Percentiles rank a stretch among this genome's conserved stretches.
Evolutionary conservation across 1,140 invertebrate species (phyloP).

Genomic region (Geopemphigus sp.): DNA sequence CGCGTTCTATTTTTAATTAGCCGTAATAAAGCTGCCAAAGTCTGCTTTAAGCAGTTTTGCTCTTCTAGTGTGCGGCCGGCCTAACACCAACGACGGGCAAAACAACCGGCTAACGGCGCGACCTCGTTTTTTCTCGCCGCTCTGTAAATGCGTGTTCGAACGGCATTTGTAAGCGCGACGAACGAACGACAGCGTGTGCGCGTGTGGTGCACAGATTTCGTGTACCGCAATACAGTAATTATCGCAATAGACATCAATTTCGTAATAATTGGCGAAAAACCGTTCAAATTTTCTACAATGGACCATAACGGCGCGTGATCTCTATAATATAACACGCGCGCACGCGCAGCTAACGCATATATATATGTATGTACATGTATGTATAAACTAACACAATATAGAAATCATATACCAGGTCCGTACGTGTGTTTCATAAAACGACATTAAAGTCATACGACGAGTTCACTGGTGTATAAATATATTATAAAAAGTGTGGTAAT

Average conservation of each 20-base stretch:
- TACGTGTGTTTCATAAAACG: conserved; percentile 8
- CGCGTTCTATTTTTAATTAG: too few relatives aligned
- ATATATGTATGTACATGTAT: background rate
- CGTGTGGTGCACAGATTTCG: background rate
- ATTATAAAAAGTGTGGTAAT: conserved; percentile 31
- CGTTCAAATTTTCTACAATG: conserved; percentile 11
- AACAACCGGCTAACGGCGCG: too few relatives aligned
- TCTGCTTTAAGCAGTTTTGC: too few relatives aligned
- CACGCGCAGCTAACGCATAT: background rate
- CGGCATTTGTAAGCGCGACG: background rate
- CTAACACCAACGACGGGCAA: too few relatives aligned
- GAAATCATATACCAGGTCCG: too few relatives aligned
- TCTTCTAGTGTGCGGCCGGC: too few relatives aligned
- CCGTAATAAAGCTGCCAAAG: too few relatives aligned
- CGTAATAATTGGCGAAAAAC: conserved; percentile 30
- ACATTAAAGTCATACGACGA: background rate
- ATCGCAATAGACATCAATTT: conserved; percentile 46
- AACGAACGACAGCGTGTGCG: background rate
- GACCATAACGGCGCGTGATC: conserved; percentile 16
- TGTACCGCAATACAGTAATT: conserved; percentile 17
- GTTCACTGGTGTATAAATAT: background rate
- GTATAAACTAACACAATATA: background rate
- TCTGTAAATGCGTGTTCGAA: too few relatives aligned
- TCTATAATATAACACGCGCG: background rate
- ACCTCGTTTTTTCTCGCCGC: conserved; percentile 10